These are phyloP conservation scores for Clytia hemisphaerica DNA, from an alignment of 30 jellyfish, hydroid and myxozoan genomes.

Conservation along the genomic window DNA sequence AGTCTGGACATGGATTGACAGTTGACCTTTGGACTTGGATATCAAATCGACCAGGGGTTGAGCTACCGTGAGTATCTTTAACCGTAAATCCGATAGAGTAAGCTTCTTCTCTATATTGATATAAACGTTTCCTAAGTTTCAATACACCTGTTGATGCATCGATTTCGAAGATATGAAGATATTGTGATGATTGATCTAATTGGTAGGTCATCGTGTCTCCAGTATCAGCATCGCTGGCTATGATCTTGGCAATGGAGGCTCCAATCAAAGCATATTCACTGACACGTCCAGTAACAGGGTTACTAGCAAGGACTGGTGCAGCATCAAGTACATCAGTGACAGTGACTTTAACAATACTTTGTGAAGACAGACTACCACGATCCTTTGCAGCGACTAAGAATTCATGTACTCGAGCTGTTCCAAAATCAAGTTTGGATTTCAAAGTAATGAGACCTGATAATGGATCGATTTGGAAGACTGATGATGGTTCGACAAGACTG, in stretches of 20 bases:
- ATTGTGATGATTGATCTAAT: conserved; percentile 45
- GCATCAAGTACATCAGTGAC: conserved; percentile 61
- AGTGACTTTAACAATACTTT: conserved; percentile 33
- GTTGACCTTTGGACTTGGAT: conserved; percentile 42
- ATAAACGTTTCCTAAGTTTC: conserved; percentile 34
- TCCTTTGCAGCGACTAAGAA: conserved; percentile 70
- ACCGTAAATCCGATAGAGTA: conserved; percentile 28
- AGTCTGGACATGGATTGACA: conserved; percentile 10
- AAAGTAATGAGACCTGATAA: conserved; percentile 11
- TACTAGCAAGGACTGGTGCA: conserved; percentile 12
- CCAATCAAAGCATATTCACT: conserved; percentile 64
- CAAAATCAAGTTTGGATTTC: conserved; percentile 25
- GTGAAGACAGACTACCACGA: conserved; percentile 36
- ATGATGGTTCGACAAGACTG: not conserved
- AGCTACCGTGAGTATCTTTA: conserved; percentile 57
- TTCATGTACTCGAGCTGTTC: conserved; percentile 21
- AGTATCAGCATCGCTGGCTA: conserved; percentile 57
- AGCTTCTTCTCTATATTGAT: conserved; percentile 15
- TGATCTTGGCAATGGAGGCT: conserved; percentile 41
- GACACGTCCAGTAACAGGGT: not conserved
- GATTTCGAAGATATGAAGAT: conserved; percentile 38
- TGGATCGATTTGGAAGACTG: conserved; percentile 13
- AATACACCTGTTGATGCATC: conserved; percentile 48
- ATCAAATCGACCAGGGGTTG: conserved; percentile 19
- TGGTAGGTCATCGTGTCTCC: conserved; percentile 27